A percentile compares a stretch with the other conserved stretches of the same genome.
Conservation (phyloP, 2,888 invertebrate genomes). For the Cabera pusaria region DNA sequence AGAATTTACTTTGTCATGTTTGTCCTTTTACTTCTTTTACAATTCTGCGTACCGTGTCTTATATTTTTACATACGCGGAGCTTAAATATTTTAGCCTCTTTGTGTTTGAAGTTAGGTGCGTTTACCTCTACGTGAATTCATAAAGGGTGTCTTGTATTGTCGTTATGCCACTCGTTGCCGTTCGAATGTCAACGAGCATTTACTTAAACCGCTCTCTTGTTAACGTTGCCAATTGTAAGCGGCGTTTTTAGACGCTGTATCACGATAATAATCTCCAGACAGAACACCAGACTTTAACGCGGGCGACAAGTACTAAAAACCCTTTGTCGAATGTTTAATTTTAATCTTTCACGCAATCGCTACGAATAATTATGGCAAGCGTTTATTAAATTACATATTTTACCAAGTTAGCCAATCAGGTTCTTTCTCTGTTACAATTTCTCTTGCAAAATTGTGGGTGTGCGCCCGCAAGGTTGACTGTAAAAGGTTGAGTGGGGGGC, state of each 20-base stretch:
- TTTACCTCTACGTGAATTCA: constrained; percentile 18
- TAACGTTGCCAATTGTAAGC: constrained; percentile 18
- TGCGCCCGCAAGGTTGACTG: constrained; percentile 31
- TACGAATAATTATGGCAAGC: constrained; percentile 19
- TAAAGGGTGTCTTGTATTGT: no score
- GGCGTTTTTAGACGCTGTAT: background rate
- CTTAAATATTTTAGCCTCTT: constrained; percentile 25
- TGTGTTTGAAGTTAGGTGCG: constrained; percentile 22
- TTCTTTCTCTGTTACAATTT: constrained; percentile 25
- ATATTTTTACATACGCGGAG: constrained; percentile 25
- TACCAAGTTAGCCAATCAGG: constrained; percentile 24
- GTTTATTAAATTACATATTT: constrained; percentile 26
- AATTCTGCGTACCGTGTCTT: constrained; percentile 26
- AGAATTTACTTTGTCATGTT: constrained; percentile 41
- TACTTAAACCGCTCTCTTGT: constrained; percentile 26
- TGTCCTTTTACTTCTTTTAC: constrained; percentile 32
- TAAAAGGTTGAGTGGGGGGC: constrained; percentile 41
- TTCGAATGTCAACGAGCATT: no score
- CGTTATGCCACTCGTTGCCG: no score
- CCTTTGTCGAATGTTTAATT: constrained; percentile 21
- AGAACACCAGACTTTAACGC: constrained; percentile 3
- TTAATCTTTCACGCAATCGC: constrained; percentile 25
- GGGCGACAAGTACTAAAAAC: constrained; percentile 12
- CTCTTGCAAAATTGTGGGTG: constrained; percentile 33
- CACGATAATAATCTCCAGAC: constrained; percentile 20